phyloP scores from a whole-genome alignment of 2,888 invertebrate genomes.

The Netelia inedita region DNA sequence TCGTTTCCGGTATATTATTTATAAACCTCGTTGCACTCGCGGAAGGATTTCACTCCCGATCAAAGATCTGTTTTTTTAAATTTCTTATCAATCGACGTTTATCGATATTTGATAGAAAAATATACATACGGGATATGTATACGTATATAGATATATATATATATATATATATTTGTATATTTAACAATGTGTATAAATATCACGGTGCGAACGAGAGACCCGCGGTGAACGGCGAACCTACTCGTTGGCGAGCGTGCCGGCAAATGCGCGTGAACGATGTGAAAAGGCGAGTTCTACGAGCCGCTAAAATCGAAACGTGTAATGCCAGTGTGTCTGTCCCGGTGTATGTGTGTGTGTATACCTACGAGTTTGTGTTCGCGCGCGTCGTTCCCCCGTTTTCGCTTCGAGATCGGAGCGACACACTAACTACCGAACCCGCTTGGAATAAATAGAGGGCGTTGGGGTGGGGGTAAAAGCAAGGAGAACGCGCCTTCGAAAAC shows the following conservation, averaged over 20 bases:
- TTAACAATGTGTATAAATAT: background rate
- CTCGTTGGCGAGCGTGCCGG: slow-evolving; percentile 65
- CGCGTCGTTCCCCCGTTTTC: slow-evolving; percentile 24
- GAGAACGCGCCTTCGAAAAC: slow-evolving; percentile 7
- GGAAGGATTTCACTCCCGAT: too few relatives aligned
- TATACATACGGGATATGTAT: too few relatives aligned
- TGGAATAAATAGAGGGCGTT: too few relatives aligned
- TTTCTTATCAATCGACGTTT: too few relatives aligned
- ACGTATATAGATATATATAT: too few relatives aligned
- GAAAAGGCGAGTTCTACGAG: slow-evolving; percentile 15
- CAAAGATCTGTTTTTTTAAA: too few relatives aligned
- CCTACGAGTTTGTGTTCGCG: slow-evolving; percentile 8
- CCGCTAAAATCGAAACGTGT: slow-evolving; percentile 36
- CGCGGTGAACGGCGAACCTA: slow-evolving; percentile 35
- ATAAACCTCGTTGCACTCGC: too few relatives aligned
- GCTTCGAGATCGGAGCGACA: background rate
- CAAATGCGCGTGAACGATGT: slow-evolving; percentile 53
- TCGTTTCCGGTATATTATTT: too few relatives aligned
- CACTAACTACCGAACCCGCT: background rate
- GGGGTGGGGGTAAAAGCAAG: too few relatives aligned
- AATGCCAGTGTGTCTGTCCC: background rate
- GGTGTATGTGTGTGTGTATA: background rate
- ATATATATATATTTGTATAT: too few relatives aligned
- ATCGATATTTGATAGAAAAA: too few relatives aligned
- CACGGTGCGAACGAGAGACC: slow-evolving; percentile 15